Evolutionary conservation across 2,113 vertebrate genomes (phyloP).

Genomic region (Sceloporus undulatus): DNA sequence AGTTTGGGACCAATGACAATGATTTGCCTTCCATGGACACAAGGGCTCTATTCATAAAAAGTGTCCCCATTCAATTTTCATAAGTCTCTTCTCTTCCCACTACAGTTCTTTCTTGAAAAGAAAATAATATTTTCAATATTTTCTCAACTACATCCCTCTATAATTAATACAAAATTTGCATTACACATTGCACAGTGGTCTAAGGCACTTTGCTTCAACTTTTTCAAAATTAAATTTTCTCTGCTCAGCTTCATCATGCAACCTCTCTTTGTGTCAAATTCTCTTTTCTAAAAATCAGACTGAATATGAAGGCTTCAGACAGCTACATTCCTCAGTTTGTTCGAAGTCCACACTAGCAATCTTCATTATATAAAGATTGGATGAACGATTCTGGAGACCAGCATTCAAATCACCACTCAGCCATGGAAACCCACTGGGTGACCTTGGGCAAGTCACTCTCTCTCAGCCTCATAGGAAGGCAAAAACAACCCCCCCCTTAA

Average conservation of each 20-base stretch:
- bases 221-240: slow-evolving; percentile 26
- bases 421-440: no score
- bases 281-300: slow-evolving; percentile 8
- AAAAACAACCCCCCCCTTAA: no score
- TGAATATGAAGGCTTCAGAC: slow-evolving; percentile 45
- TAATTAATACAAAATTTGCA: background rate
- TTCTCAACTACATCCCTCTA: background rate
- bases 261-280: slow-evolving; percentile 40
- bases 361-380: slow-evolving; percentile 31
- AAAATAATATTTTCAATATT: background rate
- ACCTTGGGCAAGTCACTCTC: no score
- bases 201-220: slow-evolving; percentile 43
- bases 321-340: slow-evolving; percentile 39
- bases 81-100: no score
- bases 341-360: slow-evolving; percentile 11
- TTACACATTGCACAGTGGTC: background rate
- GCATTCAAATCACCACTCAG: no score
- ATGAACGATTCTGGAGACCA: no score
- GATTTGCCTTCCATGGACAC: no score
- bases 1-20: no score
- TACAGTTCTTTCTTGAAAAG: no score
- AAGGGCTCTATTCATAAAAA: no score
- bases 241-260: slow-evolving; percentile 16
- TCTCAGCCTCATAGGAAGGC: no score
- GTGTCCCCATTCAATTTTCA: no score